Evolutionary conservation across 2,113 vertebrate genomes (phyloP).

Genomic region (Oryzias woworae): DNA sequence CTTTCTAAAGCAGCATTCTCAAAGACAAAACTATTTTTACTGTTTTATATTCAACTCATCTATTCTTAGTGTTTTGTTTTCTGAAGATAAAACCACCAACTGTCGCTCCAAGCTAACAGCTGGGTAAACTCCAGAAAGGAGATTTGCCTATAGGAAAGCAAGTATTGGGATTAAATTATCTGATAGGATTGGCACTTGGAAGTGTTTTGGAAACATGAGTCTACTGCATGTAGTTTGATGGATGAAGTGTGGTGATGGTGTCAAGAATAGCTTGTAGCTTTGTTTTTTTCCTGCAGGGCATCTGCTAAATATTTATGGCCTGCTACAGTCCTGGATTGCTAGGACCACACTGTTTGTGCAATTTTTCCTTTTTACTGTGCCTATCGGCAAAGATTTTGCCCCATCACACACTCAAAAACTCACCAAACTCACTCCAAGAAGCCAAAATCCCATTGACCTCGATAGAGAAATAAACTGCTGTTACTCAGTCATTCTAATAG

Average conservation of each 20-base stretch:
- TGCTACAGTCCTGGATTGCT: too few species aligned
- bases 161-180: constrained; percentile 34
- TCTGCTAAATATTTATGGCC: too few species aligned
- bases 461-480: too few species aligned
- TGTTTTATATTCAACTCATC: not conserved
- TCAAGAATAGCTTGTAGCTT: constrained; percentile 15
- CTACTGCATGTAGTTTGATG: constrained; percentile 20
- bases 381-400: too few species aligned
- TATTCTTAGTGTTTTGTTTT: not conserved
- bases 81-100: not conserved
- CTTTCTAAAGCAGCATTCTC: not conserved
- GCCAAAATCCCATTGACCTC: too few species aligned
- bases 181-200: constrained; percentile 17
- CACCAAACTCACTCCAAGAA: too few species aligned
- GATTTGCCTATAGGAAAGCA: not conserved
- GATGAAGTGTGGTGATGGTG: constrained; percentile 11
- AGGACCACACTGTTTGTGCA: too few species aligned
- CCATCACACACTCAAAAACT: too few species aligned
- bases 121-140: too few species aligned
- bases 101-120: too few species aligned
- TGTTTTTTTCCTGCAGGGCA: constrained; percentile 1
- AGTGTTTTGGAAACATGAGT: constrained; percentile 42
- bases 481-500: too few species aligned
- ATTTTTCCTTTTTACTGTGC: too few species aligned
- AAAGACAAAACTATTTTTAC: not conserved